Evolutionary conservation across 2,797 vertebrate species (phyloP), one percentile per base, ranked within the genome.

Genomic region (Tragopan temminckii): DNA sequence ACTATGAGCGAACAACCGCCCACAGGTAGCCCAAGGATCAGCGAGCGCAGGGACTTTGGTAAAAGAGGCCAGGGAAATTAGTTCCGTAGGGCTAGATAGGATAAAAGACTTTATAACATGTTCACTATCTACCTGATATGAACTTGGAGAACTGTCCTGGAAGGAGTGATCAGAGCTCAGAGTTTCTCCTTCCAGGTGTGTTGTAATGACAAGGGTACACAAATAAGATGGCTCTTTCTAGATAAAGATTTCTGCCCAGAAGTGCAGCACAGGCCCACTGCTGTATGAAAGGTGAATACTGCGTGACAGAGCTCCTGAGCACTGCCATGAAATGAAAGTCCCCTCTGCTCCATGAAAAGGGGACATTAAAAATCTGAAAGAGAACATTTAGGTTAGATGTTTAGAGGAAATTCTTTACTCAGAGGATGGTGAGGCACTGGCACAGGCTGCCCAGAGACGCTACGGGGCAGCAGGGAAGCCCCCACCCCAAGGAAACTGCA

Each of bases 81-180:
- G 29, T 53, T 88, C 62, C 59, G 84, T 86, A 83, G 24, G 70
- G 70, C 70, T 78, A 62, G 45, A 45, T 40, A 72, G 15, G 23
- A 25, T 50, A 74, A 50, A 27, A 74, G 71, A 18, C 85, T 85
- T 85, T 85, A 31, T 29, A 36, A 38, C 19, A 5, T 20, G 55
- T 85, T 85, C 57, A 35, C 36, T 90, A 38, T 16, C 77, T 64
- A 67, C 46, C 68, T 55, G 72, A 61, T 64, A 38, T 40, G 57
- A 88, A 81, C 50, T 74, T 82, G 80, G 67, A 88, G 40, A 69
- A 69, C n/a, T 85, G 35, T 78, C n/a, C 55, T 85, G 52, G 67
- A 85, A 81, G 57, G 52, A 75, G n/a, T 33, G 45, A 66, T 69
- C 52, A 46, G 57, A 94, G 42, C 77, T 57, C 45, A 74, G 33